Evolutionary conservation across 1,140 invertebrate species (phyloP).

Genomic region (Drosophila nigrodunni): DNA sequence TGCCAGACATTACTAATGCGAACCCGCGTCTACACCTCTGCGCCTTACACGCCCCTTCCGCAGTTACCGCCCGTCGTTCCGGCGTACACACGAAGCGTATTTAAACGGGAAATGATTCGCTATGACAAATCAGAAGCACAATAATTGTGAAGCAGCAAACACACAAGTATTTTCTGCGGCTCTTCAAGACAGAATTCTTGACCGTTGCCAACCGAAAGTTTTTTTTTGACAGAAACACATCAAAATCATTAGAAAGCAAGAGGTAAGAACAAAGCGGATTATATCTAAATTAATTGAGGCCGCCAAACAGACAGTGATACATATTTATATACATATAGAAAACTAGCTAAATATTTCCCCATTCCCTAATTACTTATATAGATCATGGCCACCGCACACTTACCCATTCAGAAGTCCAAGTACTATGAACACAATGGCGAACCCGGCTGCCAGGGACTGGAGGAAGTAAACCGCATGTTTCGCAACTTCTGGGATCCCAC

Average conservation of each 20-base stretch:
- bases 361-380: conserved; percentile 10
- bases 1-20: conserved; percentile 53
- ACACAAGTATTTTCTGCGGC: conserved; percentile 2
- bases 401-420: conserved; percentile 70
- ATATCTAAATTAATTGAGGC: conserved; percentile 7
- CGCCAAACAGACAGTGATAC: conserved; percentile 4
- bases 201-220: conserved; percentile 30
- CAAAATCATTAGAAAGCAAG: conserved; percentile 10
- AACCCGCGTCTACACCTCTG: background rate
- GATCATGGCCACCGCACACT: conserved; percentile 55
- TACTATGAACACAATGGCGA: conserved; percentile 74
- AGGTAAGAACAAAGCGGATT: conserved; percentile 19
- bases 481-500: conserved; percentile 83
- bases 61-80: background rate
- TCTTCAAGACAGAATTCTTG: conserved; percentile 12
- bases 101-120: conserved; percentile 70
- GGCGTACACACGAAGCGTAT: conserved; percentile 52
- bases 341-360: conserved; percentile 8
- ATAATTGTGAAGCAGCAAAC: conserved; percentile 65
- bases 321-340: conserved; percentile 5
- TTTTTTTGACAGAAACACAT: background rate
- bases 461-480: conserved; percentile 78
- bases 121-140: conserved; percentile 79
- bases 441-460: conserved; percentile 76
- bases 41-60: background rate